Conservation (phyloP, 2,888 invertebrate genomes). For the Lasioglossum oenotherae region DNA sequence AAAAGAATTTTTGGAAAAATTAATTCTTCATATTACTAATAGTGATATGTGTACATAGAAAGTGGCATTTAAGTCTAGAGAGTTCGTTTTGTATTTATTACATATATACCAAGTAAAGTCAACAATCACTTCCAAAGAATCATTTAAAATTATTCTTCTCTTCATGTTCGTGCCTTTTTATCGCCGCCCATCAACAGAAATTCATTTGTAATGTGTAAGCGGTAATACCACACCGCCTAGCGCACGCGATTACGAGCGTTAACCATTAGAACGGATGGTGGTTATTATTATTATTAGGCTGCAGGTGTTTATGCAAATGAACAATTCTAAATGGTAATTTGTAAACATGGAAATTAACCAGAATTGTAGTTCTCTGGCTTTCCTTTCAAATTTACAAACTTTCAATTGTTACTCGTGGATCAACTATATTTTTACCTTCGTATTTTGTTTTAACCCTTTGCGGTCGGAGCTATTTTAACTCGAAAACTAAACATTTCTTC, state of each 20-base stretch:
- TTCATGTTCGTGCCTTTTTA: not conserved
- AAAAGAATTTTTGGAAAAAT: no score
- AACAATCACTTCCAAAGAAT: not conserved
- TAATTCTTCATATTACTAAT: no score
- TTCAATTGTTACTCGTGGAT: not conserved
- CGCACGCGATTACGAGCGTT: not conserved
- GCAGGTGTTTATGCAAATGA: slow-evolving; percentile 6
- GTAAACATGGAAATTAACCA: not conserved
- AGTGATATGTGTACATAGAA: no score
- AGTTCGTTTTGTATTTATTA: no score
- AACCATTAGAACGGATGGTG: slow-evolving; percentile 1
- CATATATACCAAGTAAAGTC: no score
- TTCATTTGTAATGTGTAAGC: slow-evolving; percentile 9
- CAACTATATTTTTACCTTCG: not conserved
- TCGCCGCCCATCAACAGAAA: slow-evolving; percentile 1
- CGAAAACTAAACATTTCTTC: no score
- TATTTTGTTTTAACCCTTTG: not conserved
- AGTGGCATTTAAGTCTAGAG: no score
- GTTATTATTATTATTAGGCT: not conserved
- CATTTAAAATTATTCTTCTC: not conserved
- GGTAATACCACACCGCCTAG: not conserved
- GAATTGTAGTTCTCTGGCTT: not conserved
- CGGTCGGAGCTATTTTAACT: no score
- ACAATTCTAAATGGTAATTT: slow-evolving; percentile 10
- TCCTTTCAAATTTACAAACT: not conserved